Base-by-base conservation (phyloP, 2,113 vertebrate species). In the Vireo altiloquus region DNA sequence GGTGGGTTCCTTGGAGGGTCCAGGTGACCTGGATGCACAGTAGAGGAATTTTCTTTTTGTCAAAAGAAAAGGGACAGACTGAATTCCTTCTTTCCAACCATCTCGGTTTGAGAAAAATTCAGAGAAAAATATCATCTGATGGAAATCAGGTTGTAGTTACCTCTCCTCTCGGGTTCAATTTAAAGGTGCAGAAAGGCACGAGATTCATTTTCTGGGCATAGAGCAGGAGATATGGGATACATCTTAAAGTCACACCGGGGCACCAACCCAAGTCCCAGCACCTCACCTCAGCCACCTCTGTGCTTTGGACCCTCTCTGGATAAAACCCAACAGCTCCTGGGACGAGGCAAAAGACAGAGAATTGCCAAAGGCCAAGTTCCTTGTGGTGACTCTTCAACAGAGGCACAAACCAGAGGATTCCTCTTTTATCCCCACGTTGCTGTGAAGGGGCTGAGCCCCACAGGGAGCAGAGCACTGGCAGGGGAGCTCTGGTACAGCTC, bases 391-490 rank as follows among this genome's bases (percentile, higher is more conserved):
- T 11, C 54, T n/a, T 59, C 27, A 85, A 22, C 31, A 8, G 10
- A 9, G 3, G 10, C 24, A 17, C 30, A 68, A 78, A 53, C 2
- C 13, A 50, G n/a, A 24, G 6, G 24, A 10, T 6, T 61, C 14
- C 24, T 30, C 30, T 21, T 21, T 13, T 9, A 3, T 27, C 14
- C 30, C 47, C 7, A 0, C 0, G 0, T 8, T 23, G 23, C 31
- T 68, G 2, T 7, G 40, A 2, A 11, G 15, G 47, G 78, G 33
- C 61, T 44, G 76, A 88, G 54, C n/a, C 49, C 21, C 6, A 1
- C 0, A 42, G 28, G 28, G n/a, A 57, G 31, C n/a, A 37, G n/a
- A 61, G 39, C 12, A 0, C 24, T 30, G 82, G 7, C 9, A 54
- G 22, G 7, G 31, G 13, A 10, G 2, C 17, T 75, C 61, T 63